Evolutionary conservation across 2,113 vertebrate genomes (phyloP), one percentile per base, ranked within the genome.

Genomic region (Prinia subflava): DNA sequence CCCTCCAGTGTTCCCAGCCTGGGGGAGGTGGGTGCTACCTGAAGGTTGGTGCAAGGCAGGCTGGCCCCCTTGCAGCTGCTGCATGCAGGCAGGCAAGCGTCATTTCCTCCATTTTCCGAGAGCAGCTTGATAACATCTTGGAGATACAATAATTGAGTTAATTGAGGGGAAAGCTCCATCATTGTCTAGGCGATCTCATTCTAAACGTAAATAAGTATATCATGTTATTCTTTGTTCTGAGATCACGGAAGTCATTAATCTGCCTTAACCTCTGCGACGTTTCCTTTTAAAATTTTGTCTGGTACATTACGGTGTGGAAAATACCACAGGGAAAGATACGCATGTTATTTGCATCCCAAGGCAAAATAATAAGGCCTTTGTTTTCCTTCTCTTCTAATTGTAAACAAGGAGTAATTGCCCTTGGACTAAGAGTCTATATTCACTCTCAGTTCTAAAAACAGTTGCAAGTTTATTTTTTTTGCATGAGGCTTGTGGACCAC

Each of bases 221-320:
- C 81, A 3, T 75, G 92, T 84, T 94, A 78, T 92, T 91, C 92
- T 95, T 96, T 96, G 85, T 95, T 91, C 91, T 83, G 13, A 92
- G 89, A 92, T 79, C 93, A 91, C 10, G 75, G 95, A 95, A 95
- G 82, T 92, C 95, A 95, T 95, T 94, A 91, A 84, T 90, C 91
- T 92, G 80, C 93, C 74, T 91, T 92, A 97, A 86, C 96, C 94
- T 93, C 84, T 90, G 76, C 91, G 91, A 92, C 80, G 35, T 95
- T 95, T 95, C 80, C 85, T 82, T 93, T 95, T 69, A 85, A 89
- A 90, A 49, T 80, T 90, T 90, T 85, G 87, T 94, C 87, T 90
- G 78, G 86, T 83, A 87, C 81, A 85, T 81, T 53, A 94, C 1
- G 5, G 68, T 73, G 83, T 95, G 89, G 94, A 96, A 96, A 96